Percentiles rank a stretch among this genome's conserved stretches.
These are phyloP conservation scores for Odontocolon sp. DNA, from an alignment of 2,888 invertebrate species.

Conservation along the genomic window DNA sequence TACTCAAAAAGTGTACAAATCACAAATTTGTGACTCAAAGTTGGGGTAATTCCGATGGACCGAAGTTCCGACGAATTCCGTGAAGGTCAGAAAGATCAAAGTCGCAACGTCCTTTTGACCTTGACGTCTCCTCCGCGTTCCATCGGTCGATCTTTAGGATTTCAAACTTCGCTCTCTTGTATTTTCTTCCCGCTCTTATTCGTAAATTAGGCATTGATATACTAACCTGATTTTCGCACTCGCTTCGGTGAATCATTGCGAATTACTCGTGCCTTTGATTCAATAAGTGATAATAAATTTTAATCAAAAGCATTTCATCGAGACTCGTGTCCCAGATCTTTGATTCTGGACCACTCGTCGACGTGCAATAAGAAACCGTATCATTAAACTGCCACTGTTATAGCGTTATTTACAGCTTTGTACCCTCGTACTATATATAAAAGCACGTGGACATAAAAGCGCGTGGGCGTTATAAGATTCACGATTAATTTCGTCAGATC, in stretches of 20 bases:
- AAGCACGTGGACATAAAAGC: background rate
- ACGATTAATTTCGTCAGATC: background rate
- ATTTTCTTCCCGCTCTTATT: background rate
- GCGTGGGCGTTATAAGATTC: background rate
- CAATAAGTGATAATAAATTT: constrained; percentile 22
- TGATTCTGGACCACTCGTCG: background rate
- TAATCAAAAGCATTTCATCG: background rate
- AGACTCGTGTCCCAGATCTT: background rate
- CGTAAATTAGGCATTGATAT: background rate
- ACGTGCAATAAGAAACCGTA: background rate
- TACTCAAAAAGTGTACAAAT: background rate
- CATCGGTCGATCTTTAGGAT: constrained; percentile 26
- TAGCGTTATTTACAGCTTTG: background rate
- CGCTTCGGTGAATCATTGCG: background rate
- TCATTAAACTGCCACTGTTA: background rate
- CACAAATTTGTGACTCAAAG: background rate
- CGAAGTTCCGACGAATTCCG: background rate
- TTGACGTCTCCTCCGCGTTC: constrained; percentile 25
- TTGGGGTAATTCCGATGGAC: background rate
- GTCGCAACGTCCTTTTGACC: constrained; percentile 49
- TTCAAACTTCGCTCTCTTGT: background rate
- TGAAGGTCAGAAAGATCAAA: constrained; percentile 12
- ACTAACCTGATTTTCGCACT: background rate
- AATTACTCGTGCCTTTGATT: constrained; percentile 5
- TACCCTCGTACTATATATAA: background rate